phyloP scores from a whole-genome alignment of 1,140 invertebrate genomes.

The Ctenoplectra terminalis region DNA sequence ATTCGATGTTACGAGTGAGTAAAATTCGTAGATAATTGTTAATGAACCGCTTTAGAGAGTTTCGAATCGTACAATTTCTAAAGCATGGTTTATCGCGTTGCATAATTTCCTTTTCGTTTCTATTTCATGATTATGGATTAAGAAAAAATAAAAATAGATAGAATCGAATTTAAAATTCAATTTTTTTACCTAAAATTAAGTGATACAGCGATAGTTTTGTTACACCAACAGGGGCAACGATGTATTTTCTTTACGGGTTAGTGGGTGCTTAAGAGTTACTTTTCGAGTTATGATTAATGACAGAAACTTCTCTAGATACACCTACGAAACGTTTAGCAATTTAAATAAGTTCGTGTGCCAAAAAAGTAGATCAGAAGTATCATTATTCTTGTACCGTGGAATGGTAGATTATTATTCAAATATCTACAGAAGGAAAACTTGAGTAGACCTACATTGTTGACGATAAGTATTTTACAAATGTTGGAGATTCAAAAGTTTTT shows the following conservation, averaged over 20 bases:
- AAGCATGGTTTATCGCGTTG: no score
- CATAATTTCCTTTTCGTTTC: no score
- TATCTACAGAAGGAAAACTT: background rate
- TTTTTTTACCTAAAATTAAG: no score
- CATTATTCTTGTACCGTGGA: background rate
- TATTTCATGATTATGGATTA: no score
- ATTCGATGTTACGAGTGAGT: background rate
- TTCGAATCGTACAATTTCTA: background rate
- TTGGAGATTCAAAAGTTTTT: background rate
- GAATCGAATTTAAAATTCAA: no score
- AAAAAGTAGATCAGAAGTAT: background rate
- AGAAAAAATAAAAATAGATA: no score
- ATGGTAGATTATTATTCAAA: background rate
- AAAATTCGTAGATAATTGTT: background rate
- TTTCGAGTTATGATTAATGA: conserved; percentile 16
- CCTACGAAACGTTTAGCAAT: conserved; percentile 2
- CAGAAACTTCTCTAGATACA: conserved; percentile 10
- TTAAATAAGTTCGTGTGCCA: conserved; percentile 9
- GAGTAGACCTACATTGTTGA: background rate
- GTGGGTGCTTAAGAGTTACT: background rate
- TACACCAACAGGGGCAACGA: no score
- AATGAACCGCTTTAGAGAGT: background rate
- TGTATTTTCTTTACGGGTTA: no score
- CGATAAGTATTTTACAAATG: background rate
- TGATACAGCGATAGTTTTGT: no score